phyloP scores from a whole-genome alignment of 2,113 vertebrate species.

The Lonchura striata region DNA sequence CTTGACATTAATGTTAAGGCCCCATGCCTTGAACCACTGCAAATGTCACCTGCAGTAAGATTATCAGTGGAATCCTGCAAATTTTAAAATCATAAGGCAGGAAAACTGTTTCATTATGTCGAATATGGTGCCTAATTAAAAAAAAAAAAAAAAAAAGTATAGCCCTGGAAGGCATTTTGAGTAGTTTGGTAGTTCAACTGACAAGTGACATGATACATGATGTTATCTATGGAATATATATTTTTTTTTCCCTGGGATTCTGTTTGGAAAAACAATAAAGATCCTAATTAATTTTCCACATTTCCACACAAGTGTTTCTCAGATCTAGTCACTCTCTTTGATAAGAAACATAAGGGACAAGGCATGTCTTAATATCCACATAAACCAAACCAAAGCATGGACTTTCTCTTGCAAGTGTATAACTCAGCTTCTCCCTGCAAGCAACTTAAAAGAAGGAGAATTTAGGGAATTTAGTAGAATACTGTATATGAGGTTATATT shows the following conservation, averaged over 20 bases:
- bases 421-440: not conserved
- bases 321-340: not conserved
- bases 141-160: not conserved
- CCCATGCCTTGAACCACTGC: not conserved
- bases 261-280: not conserved
- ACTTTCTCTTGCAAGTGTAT: not conserved
- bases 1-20: not conserved
- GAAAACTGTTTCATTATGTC: not conserved
- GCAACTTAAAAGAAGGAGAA: not conserved
- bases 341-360: not conserved
- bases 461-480: not conserved
- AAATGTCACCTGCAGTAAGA: not conserved
- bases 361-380: not conserved
- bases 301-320: not conserved
- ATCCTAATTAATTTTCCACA: not conserved
- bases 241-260: not conserved
- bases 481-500: not conserved
- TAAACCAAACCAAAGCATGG: not conserved
- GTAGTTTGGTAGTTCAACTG: not conserved
- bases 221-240: not conserved
- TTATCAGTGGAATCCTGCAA: not conserved
- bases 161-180: not conserved
- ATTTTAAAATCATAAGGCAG: not conserved
- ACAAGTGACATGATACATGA: not conserved
- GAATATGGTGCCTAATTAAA: not conserved